These are phyloP conservation scores for Chloropsis hardwickii DNA, from an alignment of 2,113 vertebrate species.

Conservation along the genomic window DNA sequence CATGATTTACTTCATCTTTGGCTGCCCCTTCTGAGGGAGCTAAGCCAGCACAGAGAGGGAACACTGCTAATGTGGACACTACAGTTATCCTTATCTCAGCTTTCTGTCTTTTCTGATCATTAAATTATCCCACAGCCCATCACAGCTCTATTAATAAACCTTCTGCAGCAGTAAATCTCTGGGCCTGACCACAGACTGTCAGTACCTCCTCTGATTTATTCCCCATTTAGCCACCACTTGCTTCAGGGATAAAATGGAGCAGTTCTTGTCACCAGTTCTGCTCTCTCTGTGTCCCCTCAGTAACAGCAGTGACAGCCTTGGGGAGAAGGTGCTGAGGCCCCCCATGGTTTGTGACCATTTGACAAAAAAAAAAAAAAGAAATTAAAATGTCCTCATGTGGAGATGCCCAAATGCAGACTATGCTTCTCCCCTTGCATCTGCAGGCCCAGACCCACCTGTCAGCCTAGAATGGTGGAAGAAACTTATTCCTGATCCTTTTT, in stretches of 20 bases:
- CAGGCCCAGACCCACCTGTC: neutral
- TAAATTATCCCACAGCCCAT: conserved; percentile 46
- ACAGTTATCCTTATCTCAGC: conserved; percentile 26
- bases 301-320: neutral
- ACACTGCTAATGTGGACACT: neutral
- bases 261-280: neutral
- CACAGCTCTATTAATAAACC: conserved; percentile 47
- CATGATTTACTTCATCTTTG: conserved; percentile 1
- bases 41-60: neutral
- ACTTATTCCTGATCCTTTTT: neutral
- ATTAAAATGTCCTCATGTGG: neutral
- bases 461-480: neutral
- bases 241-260: neutral
- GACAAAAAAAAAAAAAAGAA: neutral
- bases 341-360: neutral
- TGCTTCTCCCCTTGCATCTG: neutral
- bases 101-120: conserved; percentile 33
- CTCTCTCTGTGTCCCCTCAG: neutral
- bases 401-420: neutral
- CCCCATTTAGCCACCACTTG: neutral
- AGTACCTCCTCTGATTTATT: conserved; percentile 49
- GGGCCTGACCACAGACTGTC: neutral
- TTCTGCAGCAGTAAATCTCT: conserved; percentile 34
- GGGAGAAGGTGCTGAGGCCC: neutral
- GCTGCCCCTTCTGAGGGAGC: neutral